These are phyloP conservation scores for Mesorhabditis spiculigera DNA, from an alignment of 2,888 invertebrate genomes.

Conservation along the genomic window DNA sequence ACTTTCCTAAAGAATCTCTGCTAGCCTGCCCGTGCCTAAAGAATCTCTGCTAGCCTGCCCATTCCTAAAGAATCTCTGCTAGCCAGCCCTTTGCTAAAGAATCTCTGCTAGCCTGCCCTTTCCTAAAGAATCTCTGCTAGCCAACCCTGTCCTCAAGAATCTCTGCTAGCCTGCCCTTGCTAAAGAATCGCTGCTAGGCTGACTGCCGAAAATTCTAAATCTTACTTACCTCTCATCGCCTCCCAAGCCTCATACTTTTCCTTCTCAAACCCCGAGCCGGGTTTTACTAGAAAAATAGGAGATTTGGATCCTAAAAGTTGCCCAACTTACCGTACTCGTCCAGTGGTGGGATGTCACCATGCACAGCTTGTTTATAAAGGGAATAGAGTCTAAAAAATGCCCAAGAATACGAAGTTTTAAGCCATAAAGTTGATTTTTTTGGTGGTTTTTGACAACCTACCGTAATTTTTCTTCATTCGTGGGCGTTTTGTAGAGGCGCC, in stretches of 20 bases:
- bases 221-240: constrained; percentile 20
- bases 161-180: no score
- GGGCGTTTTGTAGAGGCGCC: constrained; percentile 17
- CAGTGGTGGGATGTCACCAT: constrained; percentile 38
- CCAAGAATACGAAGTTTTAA: neutral
- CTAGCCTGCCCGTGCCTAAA: no score
- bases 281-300: constrained; percentile 10
- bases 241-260: constrained; percentile 35
- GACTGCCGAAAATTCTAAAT: no score
- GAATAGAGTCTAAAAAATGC: constrained; percentile 26
- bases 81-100: no score
- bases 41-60: no score
- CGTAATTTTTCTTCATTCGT: constrained; percentile 8
- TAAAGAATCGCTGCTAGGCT: no score
- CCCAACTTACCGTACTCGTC: constrained; percentile 34
- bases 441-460: neutral
- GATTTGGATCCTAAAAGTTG: neutral
- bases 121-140: no score
- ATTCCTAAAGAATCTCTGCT: no score
- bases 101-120: no score
- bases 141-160: no score
- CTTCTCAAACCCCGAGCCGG: constrained; percentile 14
- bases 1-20: neutral
- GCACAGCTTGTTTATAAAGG: constrained; percentile 43
- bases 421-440: neutral